Conservation (phyloP, 1,140 invertebrate species). For the Drosophila sucinea region DNA sequence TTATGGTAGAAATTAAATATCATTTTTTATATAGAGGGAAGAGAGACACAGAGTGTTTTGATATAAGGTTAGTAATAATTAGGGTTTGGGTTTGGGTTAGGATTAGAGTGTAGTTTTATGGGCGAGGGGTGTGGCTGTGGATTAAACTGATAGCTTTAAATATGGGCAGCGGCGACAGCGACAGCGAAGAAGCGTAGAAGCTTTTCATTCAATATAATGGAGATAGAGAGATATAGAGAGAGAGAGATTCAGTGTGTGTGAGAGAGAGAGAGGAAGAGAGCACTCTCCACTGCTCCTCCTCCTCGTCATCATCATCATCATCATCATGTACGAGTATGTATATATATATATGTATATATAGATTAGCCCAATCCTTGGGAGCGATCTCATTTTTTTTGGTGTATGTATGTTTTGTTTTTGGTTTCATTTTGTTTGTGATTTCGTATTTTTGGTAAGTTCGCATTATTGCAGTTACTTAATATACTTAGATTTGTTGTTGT, state of each 20-base stretch:
- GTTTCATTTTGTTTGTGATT: constrained; percentile 14
- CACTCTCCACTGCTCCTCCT: no score
- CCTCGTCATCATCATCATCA: background rate
- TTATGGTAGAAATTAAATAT: background rate
- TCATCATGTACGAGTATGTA: background rate
- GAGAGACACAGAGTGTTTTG: no score
- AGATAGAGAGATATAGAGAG: background rate
- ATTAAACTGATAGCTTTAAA: background rate
- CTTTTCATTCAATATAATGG: constrained; percentile 12
- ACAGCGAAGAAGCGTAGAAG: constrained; percentile 50
- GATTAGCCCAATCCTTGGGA: constrained; percentile 5
- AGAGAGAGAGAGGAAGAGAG: no score
- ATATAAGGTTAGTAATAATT: no score
- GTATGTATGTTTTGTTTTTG: constrained; percentile 22
- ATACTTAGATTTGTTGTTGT: constrained; percentile 7
- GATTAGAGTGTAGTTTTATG: background rate
- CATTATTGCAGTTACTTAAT: background rate
- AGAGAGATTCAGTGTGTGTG: no score
- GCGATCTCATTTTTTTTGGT: constrained; percentile 22
- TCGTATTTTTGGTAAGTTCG: constrained; percentile 2
- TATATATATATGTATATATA: constrained; percentile 1
- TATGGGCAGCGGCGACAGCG: constrained; percentile 2
- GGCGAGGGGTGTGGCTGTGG: background rate
- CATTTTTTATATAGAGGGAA: no score
- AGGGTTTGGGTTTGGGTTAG: background rate